Evolutionary conservation across 1,140 invertebrate genomes (phyloP).

Genomic region (Potamilus streckersoni): DNA sequence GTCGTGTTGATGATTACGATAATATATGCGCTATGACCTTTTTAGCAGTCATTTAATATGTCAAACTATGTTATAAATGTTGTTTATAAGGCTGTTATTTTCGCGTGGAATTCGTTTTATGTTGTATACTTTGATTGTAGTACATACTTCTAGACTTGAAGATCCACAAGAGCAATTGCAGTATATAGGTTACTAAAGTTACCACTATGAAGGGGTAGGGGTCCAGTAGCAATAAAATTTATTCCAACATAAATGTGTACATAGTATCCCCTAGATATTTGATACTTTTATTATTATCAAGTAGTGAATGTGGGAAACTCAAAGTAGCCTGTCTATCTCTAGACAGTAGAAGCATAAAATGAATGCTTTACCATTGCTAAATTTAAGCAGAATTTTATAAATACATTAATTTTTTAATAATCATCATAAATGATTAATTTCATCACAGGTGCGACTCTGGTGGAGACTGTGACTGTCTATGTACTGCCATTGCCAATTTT

Average conservation of each 20-base stretch:
- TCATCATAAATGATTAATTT: not conserved
- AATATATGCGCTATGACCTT: too few species aligned
- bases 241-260: not conserved
- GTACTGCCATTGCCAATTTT: slow-evolving; percentile 87
- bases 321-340: not conserved
- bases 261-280: not conserved
- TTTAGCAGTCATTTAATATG: too few species aligned
- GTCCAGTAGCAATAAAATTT: not conserved
- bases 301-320: not conserved
- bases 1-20: too few species aligned
- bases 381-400: not conserved
- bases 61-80: too few species aligned
- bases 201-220: too few species aligned
- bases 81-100: too few species aligned
- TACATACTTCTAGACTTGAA: too few species aligned
- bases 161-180: too few species aligned
- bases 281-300: not conserved
- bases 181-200: too few species aligned
- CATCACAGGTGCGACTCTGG: slow-evolving; percentile 85
- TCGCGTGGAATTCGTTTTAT: too few species aligned
- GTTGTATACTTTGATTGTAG: too few species aligned
- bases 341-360: not conserved
- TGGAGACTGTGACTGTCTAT: slow-evolving; percentile 90
- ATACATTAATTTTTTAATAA: not conserved
- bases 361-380: not conserved